Evolutionary conservation across 2,888 invertebrate genomes (phyloP).

Genomic region (Sussaba pulchella): DNA sequence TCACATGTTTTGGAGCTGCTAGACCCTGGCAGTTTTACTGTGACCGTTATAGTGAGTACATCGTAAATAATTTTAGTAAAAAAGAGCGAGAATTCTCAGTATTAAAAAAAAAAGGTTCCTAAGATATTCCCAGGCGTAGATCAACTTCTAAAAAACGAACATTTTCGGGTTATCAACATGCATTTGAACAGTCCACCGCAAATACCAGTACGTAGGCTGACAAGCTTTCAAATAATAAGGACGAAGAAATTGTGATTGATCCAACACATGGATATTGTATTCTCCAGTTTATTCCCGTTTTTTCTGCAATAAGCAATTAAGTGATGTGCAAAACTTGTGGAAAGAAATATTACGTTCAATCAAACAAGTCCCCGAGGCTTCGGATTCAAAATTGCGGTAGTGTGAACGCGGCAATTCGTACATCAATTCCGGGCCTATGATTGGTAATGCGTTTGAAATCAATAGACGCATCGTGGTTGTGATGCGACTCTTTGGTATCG

Average conservation of each 20-base stretch:
- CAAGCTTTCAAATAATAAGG: not conserved
- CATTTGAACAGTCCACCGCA: slow-evolving; percentile 43
- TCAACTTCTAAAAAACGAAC: slow-evolving; percentile 36
- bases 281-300: slow-evolving; percentile 27
- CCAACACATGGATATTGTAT: slow-evolving; percentile 42
- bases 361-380: too few relatives aligned
- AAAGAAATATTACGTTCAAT: too few relatives aligned
- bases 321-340: too few relatives aligned
- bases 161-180: slow-evolving; percentile 41
- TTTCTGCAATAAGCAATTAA: not conserved
- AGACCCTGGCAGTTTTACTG: slow-evolving; percentile 16
- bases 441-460: slow-evolving; percentile 66
- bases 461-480: slow-evolving; percentile 60
- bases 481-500: too few relatives aligned
- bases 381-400: too few relatives aligned
- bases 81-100: too few relatives aligned
- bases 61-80: slow-evolving; percentile 12
- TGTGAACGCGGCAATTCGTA: too few relatives aligned
- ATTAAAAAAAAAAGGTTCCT: slow-evolving; percentile 26
- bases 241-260: slow-evolving; percentile 32
- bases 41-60: slow-evolving; percentile 27
- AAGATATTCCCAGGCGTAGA: slow-evolving; percentile 32
- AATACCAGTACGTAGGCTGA: not conserved
- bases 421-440: slow-evolving; percentile 64
- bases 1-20: slow-evolving; percentile 25